phyloP scores from a whole-genome alignment of 2,113 vertebrate genomes.

The Balaeniceps rex region DNA sequence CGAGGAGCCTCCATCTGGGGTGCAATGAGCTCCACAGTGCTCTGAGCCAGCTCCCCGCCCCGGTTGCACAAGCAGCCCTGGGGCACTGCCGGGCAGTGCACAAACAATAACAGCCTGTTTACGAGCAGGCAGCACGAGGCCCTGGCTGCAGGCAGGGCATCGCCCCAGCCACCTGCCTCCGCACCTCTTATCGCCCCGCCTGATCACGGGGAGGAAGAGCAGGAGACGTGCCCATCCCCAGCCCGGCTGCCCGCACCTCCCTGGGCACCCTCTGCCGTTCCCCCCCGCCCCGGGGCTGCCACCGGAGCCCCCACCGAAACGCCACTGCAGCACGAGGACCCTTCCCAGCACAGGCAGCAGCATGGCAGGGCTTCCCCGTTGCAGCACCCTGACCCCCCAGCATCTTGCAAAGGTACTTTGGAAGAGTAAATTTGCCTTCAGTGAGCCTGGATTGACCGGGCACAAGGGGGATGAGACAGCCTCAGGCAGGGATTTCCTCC shows the following conservation, averaged over 20 bases:
- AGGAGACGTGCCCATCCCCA: accelerated
- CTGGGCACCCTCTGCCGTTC: neutral
- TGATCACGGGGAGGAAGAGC: accelerated
- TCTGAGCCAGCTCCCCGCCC: conserved; percentile 9
- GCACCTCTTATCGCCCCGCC: neutral
- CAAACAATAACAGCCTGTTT: neutral
- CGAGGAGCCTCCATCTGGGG: neutral
- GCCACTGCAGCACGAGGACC: accelerated
- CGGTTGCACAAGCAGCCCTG: conserved; percentile 2
- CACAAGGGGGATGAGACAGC: accelerated
- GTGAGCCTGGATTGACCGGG: neutral
- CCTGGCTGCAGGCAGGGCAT: neutral
- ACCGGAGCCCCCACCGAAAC: accelerated
- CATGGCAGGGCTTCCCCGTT: accelerated
- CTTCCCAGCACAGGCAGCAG: accelerated
- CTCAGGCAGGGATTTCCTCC: neutral
- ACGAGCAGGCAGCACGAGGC: neutral
- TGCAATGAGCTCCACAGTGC: neutral
- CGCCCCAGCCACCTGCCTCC: neutral
- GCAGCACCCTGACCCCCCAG: neutral
- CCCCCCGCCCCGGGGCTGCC: accelerated
- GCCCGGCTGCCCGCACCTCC: neutral
- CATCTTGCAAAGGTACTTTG: neutral
- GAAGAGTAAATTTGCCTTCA: neutral
- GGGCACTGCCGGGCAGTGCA: neutral